Conservation (phyloP, 2,888 invertebrate genomes). For the Arctia plantaginis region DNA sequence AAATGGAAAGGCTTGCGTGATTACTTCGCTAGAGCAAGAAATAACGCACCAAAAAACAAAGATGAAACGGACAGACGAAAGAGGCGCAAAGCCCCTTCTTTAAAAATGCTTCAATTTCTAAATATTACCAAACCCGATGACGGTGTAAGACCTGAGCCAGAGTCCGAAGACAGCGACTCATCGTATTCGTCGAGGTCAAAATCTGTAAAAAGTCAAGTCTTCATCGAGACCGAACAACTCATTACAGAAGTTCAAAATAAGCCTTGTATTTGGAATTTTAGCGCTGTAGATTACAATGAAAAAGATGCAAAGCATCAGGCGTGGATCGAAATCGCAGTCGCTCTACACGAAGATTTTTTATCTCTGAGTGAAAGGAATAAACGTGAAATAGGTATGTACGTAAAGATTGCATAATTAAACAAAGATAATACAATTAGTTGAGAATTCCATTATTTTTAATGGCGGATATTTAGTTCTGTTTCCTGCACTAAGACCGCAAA, state of each 20-base stretch:
- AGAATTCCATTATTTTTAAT: background rate
- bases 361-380: constrained; percentile 41
- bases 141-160: constrained; percentile 9
- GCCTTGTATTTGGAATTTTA: constrained; percentile 48
- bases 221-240: constrained; percentile 43
- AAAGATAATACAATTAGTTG: background rate
- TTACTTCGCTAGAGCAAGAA: constrained; percentile 26
- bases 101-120: constrained; percentile 28
- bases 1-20: constrained; percentile 30
- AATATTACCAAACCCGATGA: constrained; percentile 27
- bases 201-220: constrained; percentile 18
- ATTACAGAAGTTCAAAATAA: constrained; percentile 44
- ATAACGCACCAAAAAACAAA: constrained; percentile 25
- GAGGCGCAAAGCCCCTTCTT: constrained; percentile 26
- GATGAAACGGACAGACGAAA: constrained; percentile 26
- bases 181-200: constrained; percentile 19
- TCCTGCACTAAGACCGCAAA: no score
- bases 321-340: constrained; percentile 46
- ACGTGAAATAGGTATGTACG: constrained; percentile 38
- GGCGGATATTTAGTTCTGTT: background rate
- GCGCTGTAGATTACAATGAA: constrained; percentile 38
- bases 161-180: constrained; percentile 25
- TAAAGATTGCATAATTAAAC: background rate
- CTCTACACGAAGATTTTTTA: constrained; percentile 44
- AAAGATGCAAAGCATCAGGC: constrained; percentile 38